Percentiles rank a stretch among this genome's conserved stretches.
phyloP scores from a whole-genome alignment of 2,797 vertebrate genomes.

The Anableps anableps region DNA sequence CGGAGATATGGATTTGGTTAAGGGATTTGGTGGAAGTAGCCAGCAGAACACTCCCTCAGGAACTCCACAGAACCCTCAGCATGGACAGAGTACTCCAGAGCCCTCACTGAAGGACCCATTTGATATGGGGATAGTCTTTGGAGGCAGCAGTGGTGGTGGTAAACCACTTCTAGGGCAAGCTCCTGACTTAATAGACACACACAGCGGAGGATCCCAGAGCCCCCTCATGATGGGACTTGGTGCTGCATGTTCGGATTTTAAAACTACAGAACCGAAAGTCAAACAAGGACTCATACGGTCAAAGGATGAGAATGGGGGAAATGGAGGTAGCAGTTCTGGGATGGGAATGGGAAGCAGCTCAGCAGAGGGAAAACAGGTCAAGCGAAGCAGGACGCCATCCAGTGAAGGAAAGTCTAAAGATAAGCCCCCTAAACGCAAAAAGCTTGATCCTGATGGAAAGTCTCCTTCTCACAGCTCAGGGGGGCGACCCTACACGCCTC shows the following conservation, averaged over 20 bases:
- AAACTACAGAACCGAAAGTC: constrained; percentile 87
- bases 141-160: constrained; percentile 84
- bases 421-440: constrained; percentile 95
- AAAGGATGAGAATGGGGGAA: constrained; percentile 80
- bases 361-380: constrained; percentile 90
- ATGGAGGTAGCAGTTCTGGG: constrained; percentile 81
- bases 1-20: constrained; percentile 93
- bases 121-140: constrained; percentile 93
- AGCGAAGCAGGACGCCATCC: constrained; percentile 95
- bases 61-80: constrained; percentile 84
- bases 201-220: constrained; percentile 89
- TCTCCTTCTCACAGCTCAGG: constrained; percentile 95
- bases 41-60: constrained; percentile 86
- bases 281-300: constrained; percentile 78
- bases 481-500: constrained; percentile 94
- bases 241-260: constrained; percentile 79
- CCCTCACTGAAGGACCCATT: constrained; percentile 88
- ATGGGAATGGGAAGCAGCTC: constrained; percentile 80
- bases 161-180: constrained; percentile 80
- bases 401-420: constrained; percentile 98
- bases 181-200: constrained; percentile 89
- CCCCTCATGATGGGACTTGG: constrained; percentile 84
- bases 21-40: constrained; percentile 89
- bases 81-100: constrained; percentile 83
- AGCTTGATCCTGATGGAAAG: constrained; percentile 93